Base-by-base conservation (phyloP, 2,797 vertebrate species). In the Pseudotriccus pelzelni region DNA sequence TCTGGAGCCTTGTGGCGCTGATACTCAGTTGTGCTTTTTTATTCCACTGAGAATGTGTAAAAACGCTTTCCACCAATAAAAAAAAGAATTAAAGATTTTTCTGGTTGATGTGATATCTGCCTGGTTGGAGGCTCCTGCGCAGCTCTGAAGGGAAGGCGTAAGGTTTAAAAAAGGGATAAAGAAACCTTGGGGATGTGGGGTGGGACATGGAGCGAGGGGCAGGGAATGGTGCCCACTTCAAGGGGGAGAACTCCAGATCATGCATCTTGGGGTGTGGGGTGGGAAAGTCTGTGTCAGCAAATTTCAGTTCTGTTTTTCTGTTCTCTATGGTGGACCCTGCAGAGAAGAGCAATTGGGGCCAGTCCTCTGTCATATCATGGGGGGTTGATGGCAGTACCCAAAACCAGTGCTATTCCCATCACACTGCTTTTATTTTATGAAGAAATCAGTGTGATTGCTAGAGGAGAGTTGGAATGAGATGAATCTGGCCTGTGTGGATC, bases 281-380 rank as follows among this genome's bases (percentile, higher is more conserved):
- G 12, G 37, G 46, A 43, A 85, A 52, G 68, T 4, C 14, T 3
- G 18, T 9, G 17, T 14, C 9, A 7, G 46, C 4, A 23, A n/a
- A 21, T 72, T 46, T 62, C 24, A 30, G 16, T 79, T 72, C 80
- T 70, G 24, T 2, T 74, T 64, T 47, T 43, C 14, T 74, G 11
- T 74, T 74, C 41, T 0, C 3, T 5, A 37, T 0, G 1, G 36
- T 17, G 46, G n/a, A 22, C 19, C 6, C 27, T 20, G 3, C 0
- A 4, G 37, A 50, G 34, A 49, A 86, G 39, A 2, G 0, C 15
- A 11, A 2, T 1, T 43, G 15, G 9, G 13, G 14, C 23, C 1
- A 5, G 20, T 22, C 11, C 12, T 49, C 10, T 74, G 10, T 41
- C 4, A 2, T 8, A 20, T 13, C 5, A 11, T 1, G 1, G 27